Evolutionary conservation across 1,140 invertebrate genomes (phyloP).

Genomic region (Drosophila lacteicornis): DNA sequence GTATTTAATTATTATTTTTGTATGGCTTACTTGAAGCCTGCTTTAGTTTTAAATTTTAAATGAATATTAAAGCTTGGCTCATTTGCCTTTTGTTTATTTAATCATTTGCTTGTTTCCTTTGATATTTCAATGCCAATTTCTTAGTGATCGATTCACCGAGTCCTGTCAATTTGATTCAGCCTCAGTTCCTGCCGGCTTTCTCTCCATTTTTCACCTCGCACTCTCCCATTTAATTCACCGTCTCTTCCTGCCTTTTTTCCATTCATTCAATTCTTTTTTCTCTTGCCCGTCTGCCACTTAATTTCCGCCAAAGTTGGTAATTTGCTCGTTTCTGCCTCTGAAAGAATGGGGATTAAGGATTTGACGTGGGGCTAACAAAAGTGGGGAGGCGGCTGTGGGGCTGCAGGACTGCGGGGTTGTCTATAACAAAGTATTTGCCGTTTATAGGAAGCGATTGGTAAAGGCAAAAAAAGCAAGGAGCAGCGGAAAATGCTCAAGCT

Average conservation of each 20-base stretch:
- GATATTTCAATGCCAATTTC: slow-evolving; percentile 2
- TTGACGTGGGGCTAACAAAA: slow-evolving; percentile 25
- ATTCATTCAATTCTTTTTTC: slow-evolving; percentile 57
- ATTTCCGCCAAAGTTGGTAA: slow-evolving; percentile 79
- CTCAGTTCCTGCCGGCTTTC: neutral
- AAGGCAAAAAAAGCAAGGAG: slow-evolving; percentile 26
- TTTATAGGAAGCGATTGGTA: slow-evolving; percentile 51
- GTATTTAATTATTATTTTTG: neutral
- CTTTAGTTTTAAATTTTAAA: neutral
- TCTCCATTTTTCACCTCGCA: neutral
- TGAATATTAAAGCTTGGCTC: neutral
- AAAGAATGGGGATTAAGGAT: slow-evolving; percentile 56
- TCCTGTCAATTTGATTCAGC: slow-evolving; percentile 20
- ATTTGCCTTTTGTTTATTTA: neutral
- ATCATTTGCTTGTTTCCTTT: neutral
- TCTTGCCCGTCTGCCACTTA: slow-evolving; percentile 70
- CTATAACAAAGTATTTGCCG: slow-evolving; percentile 57
- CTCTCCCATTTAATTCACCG: slow-evolving; percentile 2
- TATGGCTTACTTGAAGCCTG: no score
- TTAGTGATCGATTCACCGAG: slow-evolving; percentile 24
- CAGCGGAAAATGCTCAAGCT: slow-evolving; percentile 9
- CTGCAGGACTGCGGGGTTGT: neutral
- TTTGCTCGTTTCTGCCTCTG: slow-evolving; percentile 58
- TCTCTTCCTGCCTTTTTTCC: slow-evolving; percentile 18
- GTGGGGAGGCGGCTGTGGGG: neutral